Percentiles rank a stretch among this genome's conserved stretches.
These are phyloP conservation scores for Hemaris fuciformis DNA, from an alignment of 2,888 invertebrate genomes.

Conservation along the genomic window DNA sequence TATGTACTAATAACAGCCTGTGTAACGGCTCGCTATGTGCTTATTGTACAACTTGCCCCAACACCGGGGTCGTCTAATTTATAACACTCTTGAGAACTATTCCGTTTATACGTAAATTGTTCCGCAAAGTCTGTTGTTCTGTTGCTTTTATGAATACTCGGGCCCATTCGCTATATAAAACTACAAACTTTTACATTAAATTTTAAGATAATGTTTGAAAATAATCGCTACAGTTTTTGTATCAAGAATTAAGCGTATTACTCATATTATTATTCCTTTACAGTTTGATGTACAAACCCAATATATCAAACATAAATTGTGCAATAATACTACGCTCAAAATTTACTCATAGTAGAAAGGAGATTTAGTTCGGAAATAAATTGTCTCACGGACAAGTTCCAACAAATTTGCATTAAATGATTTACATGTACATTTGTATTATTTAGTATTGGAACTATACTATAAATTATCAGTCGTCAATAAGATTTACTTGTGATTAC, in stretches of 20 bases:
- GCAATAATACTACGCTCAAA: neutral
- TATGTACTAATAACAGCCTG: conserved; percentile 38
- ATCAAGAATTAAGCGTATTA: neutral
- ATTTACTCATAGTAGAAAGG: neutral
- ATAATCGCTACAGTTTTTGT: neutral
- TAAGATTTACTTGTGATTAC: neutral
- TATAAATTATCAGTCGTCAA: conserved; percentile 2
- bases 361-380: neutral
- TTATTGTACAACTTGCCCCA: conserved; percentile 6
- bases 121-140: neutral
- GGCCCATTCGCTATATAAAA: neutral
- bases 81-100: conserved; percentile 5
- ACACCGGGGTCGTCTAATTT: conserved; percentile 1
- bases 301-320: neutral
- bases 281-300: neutral
- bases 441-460: neutral
- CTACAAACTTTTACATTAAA: neutral
- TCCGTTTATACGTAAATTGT: neutral
- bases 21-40: conserved; percentile 10
- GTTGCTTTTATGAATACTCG: neutral
- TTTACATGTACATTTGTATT: neutral
- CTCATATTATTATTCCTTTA: neutral
- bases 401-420: neutral
- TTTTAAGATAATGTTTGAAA: neutral
- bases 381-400: neutral